Conservation (phyloP, 2,888 invertebrate species). For the Adelognathus sp. region DNA sequence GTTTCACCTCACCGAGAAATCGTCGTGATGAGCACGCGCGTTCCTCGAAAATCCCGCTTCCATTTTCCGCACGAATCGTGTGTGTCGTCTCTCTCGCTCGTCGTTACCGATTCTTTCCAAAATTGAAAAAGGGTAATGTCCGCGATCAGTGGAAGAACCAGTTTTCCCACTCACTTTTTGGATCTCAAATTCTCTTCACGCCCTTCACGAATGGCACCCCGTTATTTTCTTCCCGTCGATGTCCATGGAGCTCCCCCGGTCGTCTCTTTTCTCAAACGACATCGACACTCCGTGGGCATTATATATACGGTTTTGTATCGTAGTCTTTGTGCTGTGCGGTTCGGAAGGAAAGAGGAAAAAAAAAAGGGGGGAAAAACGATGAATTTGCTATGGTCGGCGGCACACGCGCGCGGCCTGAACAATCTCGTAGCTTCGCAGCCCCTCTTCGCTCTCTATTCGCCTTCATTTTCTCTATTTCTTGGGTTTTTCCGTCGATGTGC, state of each 20-base stretch:
- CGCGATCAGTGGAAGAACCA: not conserved
- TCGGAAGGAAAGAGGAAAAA: not conserved
- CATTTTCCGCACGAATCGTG: not conserved
- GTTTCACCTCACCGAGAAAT: not conserved
- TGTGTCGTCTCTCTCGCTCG: not conserved
- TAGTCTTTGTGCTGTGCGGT: not conserved
- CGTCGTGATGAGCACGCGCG: not conserved
- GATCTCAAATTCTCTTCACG: conserved; percentile 34
- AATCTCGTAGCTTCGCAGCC: conserved; percentile 36
- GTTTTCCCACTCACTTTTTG: conserved; percentile 23
- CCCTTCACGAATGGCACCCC: conserved; percentile 23
- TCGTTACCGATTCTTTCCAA: conserved; percentile 12
- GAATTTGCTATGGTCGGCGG: conserved; percentile 29
- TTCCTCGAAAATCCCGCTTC: not conserved
- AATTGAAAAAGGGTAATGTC: conserved; percentile 38
- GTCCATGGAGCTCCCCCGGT: not conserved
- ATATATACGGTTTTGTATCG: not conserved
- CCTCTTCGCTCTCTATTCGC: conserved; percentile 28
- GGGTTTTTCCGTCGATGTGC: conserved; percentile 25
- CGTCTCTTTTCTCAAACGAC: conserved; percentile 25
- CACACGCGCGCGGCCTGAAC: conserved; percentile 21
- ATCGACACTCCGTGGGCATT: no score
- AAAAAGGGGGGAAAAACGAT: conserved; percentile 47
- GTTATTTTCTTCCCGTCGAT: conserved; percentile 12
- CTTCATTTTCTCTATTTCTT: conserved; percentile 32